These are phyloP conservation scores for Sebastes ruberrimus DNA, from an alignment of 2,797 vertebrate genomes.

Conservation along the genomic window DNA sequence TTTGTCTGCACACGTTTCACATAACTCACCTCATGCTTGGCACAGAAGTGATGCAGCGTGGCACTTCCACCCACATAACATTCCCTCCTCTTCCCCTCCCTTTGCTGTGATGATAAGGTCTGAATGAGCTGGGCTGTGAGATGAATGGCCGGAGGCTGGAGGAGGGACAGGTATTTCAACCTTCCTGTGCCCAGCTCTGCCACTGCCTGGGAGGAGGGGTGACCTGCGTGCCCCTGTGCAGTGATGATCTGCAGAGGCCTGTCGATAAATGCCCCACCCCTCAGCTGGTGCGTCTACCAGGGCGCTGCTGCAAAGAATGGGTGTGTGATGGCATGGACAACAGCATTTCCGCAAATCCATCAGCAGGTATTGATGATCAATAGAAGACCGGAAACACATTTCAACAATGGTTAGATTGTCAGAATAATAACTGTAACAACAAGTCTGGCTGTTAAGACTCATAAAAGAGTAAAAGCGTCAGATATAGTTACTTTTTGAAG, in stretches of 20 bases:
- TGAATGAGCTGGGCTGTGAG: constrained; percentile 79
- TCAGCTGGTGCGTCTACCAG: constrained; percentile 73
- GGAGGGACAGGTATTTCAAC: constrained; percentile 87
- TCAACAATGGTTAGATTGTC: background rate
- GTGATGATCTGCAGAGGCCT: constrained; percentile 81
- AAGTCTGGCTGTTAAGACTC: background rate
- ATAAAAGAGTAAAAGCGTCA: background rate
- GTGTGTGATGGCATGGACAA: constrained; percentile 70
- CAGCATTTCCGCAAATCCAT: constrained; percentile 37
- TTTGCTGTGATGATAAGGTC: constrained; percentile 64
- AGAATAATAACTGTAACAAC: background rate
- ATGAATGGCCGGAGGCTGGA: constrained; percentile 78
- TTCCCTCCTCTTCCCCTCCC: background rate
- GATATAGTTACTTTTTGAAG: background rate
- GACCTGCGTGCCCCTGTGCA: constrained; percentile 85
- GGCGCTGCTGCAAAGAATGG: constrained; percentile 89
- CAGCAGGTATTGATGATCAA: constrained; percentile 48
- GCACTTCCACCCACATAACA: background rate
- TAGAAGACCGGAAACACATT: background rate
- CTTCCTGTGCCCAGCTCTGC: constrained; percentile 84
- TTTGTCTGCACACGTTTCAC: background rate
- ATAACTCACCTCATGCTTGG: background rate
- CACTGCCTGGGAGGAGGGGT: constrained; percentile 84
- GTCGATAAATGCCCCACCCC: constrained; percentile 80
- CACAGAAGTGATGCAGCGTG: background rate